Percentiles rank a stretch among this genome's conserved stretches.
Evolutionary conservation across 2,888 invertebrate species (phyloP).

Genomic region (Eristalis intricaria): DNA sequence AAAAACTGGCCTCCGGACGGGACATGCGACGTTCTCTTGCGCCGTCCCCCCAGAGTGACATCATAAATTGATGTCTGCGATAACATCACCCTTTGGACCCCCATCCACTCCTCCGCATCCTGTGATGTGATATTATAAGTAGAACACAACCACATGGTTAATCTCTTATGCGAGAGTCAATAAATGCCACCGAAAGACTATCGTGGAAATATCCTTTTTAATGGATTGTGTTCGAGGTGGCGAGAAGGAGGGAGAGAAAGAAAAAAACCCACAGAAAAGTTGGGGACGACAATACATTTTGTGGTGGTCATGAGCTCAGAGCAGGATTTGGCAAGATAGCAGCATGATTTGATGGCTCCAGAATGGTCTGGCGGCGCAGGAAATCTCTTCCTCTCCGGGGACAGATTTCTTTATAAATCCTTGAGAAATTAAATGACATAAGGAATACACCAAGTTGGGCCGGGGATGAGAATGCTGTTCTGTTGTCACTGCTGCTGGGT

Average conservation of each 20-base stretch:
- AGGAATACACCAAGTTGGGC: neutral
- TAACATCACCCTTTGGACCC: constrained; percentile 35
- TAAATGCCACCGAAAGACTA: constrained; percentile 33
- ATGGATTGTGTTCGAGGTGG: constrained; percentile 53
- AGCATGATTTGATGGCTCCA: constrained; percentile 22
- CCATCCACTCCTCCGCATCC: neutral
- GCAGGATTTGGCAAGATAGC: constrained; percentile 41
- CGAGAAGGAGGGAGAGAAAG: neutral
- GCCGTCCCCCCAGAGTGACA: constrained; percentile 10
- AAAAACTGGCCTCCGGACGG: neutral
- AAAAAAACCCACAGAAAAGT: neutral
- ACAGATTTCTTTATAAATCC: constrained; percentile 53
- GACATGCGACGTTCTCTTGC: too few species aligned
- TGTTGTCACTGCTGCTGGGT: neutral
- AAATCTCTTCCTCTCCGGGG: constrained; percentile 38
- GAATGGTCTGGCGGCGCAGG: neutral
- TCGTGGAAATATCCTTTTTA: constrained; percentile 61
- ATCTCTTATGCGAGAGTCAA: constrained; percentile 55
- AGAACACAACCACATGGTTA: constrained; percentile 38
- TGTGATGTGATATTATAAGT: constrained; percentile 34
- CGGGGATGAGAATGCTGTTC: neutral
- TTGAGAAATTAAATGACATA: constrained; percentile 53
- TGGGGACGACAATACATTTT: neutral
- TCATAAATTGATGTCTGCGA: constrained; percentile 59
- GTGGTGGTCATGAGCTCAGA: constrained; percentile 2